A percentile compares a stretch with the other conserved stretches of the same genome.
These are phyloP conservation scores for Columba janthina DNA, from an alignment of 2,113 vertebrate genomes.

Conservation along the genomic window DNA sequence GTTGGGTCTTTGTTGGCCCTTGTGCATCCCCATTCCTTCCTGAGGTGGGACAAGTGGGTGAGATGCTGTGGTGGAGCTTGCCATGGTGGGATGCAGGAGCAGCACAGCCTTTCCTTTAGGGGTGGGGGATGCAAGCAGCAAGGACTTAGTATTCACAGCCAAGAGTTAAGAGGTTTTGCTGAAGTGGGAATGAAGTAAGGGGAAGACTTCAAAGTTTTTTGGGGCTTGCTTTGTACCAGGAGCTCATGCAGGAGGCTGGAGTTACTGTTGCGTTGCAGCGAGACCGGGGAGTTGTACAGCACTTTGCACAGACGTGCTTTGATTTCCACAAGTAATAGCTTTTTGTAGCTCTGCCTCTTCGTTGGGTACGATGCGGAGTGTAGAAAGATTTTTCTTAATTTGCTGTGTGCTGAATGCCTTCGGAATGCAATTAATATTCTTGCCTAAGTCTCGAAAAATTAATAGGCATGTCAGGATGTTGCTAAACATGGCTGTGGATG, in stretches of 20 bases:
- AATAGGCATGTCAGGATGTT: background rate
- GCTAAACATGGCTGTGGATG: background rate
- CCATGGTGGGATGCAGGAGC: background rate
- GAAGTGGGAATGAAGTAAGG: background rate
- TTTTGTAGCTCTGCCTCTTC: background rate
- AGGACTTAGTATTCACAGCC: background rate
- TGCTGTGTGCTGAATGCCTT: background rate
- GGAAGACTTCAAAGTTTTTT: background rate
- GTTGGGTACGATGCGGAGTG: fast-evolving
- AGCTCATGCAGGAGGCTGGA: background rate
- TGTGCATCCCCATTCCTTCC: background rate
- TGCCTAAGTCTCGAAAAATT: background rate
- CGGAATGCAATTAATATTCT: background rate
- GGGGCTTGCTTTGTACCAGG: background rate
- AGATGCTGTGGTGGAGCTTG: background rate
- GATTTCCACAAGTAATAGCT: background rate
- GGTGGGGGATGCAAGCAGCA: conserved; percentile 31
- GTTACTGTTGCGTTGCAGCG: background rate
- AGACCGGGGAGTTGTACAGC: background rate
- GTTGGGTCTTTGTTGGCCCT: fast-evolving
- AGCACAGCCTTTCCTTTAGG: conserved; percentile 1
- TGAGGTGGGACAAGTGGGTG: background rate
- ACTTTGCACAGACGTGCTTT: background rate
- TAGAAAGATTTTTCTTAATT: background rate
- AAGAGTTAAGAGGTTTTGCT: background rate